Evolutionary conservation across 2,113 vertebrate species (phyloP), one percentile per base, ranked within the genome.

Genomic region (Solea senegalensis): DNA sequence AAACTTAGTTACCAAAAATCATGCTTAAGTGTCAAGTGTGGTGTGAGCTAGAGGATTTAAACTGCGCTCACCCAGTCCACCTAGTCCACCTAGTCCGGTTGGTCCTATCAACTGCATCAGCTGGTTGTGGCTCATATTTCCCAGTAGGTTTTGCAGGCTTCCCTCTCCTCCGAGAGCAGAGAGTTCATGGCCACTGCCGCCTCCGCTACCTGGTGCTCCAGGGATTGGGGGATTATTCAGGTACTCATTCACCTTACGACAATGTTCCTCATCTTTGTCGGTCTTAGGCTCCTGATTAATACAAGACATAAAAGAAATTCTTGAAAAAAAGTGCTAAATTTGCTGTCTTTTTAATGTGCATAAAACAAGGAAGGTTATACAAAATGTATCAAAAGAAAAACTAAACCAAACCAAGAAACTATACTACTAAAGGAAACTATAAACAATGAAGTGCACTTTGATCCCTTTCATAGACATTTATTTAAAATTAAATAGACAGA

Each of bases 71-170:
- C 97, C 97, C 73, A 21, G 21, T 21, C 5, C 34, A 34, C 34
- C 34, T 6, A 98, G 95, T 80, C 97, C 97, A 66, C 97, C 96
- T 6, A 99, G 94, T 67, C 97, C 97, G 0, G 97, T 96, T 1
- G 97, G 97, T 88, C 97, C 97, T 43, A 99, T 98, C 88, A 99
- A 95, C 92, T 99, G 97, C 97, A 99, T 98, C 76, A 99, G 95
- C 90, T 99, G 97, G 92, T 98, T 98, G 92, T 98, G 97, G 89
- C 96, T 98, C 96, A 99, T 99, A 76, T 97, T 99, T 79, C 97
- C 97, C 92, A 99, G 90, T 85, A 99, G 96, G 92, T 96, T 99
- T 87, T 99, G 97, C 89, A 99, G 94, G 56, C 97, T 96, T 41
- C 97, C 97, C 88, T 99, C 97, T 79, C 95, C 97, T 76, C 97